A percentile compares a stretch with the other conserved stretches of the same genome.
Conservation (phyloP, 1,140 invertebrate genomes). For the Trichomalopsis sarcophagae region DNA sequence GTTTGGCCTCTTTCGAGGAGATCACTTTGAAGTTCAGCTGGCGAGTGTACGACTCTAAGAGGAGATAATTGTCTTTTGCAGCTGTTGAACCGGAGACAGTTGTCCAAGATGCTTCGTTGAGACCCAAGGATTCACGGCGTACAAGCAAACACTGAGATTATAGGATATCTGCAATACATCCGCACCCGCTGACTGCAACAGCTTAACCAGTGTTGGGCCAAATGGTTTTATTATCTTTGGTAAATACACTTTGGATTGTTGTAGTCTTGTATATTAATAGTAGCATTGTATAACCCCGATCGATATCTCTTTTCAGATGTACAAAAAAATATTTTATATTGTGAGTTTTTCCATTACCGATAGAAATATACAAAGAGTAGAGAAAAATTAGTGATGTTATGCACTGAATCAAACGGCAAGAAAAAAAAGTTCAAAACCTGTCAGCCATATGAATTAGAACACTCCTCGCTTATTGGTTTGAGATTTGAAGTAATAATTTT, state of each 20-base stretch:
- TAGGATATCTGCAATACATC: conserved; percentile 27
- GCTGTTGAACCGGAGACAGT: neutral
- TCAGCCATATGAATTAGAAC: conserved; percentile 20
- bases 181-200: conserved; percentile 26
- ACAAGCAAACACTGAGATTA: conserved; percentile 31
- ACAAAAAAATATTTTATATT: conserved; percentile 50
- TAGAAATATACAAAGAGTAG: conserved; percentile 24
- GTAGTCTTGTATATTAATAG: neutral
- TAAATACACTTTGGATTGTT: neutral
- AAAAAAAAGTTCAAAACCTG: conserved; percentile 17
- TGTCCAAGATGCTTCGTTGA: neutral
- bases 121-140: neutral
- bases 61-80: neutral
- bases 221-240: conserved; percentile 48
- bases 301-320: conserved; percentile 36
- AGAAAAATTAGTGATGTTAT: conserved; percentile 37
- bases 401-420: neutral
- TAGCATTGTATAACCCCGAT: neutral
- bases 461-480: neutral
- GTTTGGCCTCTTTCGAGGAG: neutral
- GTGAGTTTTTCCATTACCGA: conserved; percentile 36
- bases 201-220: conserved; percentile 28
- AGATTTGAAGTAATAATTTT: conserved; percentile 33
- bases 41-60: neutral
- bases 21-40: neutral